These are phyloP conservation scores for Megalops atlanticus DNA, from an alignment of 2,113 vertebrate species.

Conservation along the genomic window DNA sequence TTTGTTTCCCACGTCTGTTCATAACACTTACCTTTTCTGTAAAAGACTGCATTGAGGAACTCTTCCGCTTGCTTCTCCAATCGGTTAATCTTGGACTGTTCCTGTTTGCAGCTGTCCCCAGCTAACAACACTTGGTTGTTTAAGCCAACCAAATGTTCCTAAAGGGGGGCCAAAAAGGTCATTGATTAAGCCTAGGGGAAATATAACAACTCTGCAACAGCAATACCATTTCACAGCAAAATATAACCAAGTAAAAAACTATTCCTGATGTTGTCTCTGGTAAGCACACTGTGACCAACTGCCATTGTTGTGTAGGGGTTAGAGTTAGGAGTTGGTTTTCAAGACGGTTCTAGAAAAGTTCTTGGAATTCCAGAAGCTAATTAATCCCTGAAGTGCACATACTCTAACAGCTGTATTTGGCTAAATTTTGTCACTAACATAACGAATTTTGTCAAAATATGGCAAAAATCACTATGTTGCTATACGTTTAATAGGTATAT, in stretches of 20 bases:
- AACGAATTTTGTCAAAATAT: conserved; percentile 7
- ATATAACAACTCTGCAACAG: neutral
- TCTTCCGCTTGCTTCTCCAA: conserved; percentile 97
- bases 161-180: conserved; percentile 46
- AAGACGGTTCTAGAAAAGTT: too few relatives aligned
- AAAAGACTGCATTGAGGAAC: conserved; percentile 99
- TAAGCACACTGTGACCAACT: too few relatives aligned
- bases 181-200: neutral
- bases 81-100: conserved; percentile 88
- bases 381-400: too few relatives aligned
- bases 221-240: neutral
- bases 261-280: too few relatives aligned
- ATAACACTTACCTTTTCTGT: conserved; percentile 84
- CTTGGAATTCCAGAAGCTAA: too few relatives aligned
- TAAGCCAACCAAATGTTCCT: conserved; percentile 85
- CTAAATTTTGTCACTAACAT: too few relatives aligned
- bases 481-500: too few relatives aligned
- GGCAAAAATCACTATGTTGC: too few relatives aligned
- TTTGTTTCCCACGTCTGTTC: neutral
- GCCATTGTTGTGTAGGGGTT: neutral
- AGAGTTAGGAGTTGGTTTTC: too few relatives aligned
- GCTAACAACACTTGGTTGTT: conserved; percentile 84
- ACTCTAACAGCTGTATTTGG: too few relatives aligned
- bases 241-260: neutral
- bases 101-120: conserved; percentile 85